Conservation (phyloP, 2,888 invertebrate species). For the Polyommatus icarus region DNA sequence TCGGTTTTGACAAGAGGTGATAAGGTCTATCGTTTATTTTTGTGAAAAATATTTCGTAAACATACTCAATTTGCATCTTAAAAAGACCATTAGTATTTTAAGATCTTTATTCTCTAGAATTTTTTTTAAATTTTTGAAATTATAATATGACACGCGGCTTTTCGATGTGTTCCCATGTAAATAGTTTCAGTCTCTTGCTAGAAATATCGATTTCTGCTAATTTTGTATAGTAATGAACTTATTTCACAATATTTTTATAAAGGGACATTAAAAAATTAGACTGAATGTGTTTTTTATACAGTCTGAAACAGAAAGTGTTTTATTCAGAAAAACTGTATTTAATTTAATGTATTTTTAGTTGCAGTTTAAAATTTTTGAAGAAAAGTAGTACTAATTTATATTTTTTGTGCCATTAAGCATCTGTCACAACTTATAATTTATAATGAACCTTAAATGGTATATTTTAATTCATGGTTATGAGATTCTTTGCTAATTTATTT, state of each 20-base stretch:
- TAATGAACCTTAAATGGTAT: background rate
- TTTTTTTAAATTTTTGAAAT: too few species aligned
- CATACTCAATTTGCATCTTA: background rate
- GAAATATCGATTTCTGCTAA: background rate
- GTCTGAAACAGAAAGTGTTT: too few species aligned
- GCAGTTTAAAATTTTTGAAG: too few species aligned
- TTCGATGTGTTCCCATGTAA: background rate
- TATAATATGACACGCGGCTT: background rate
- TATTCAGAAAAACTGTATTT: too few species aligned
- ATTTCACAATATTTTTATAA: background rate
- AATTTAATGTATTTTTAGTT: too few species aligned
- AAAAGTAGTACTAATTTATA: too few species aligned
- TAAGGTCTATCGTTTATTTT: background rate
- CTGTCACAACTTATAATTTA: too few species aligned
- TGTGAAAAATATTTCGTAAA: background rate
- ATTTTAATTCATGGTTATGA: constrained; percentile 1
- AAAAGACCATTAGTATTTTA: background rate
- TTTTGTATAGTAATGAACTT: background rate
- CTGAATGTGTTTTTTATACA: too few species aligned
- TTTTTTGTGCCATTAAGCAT: too few species aligned
- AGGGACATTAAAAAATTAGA: too few species aligned
- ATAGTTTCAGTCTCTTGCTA: background rate
- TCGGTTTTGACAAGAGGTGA: background rate
- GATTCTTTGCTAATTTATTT: background rate
- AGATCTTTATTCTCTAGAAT: too few species aligned